A percentile compares a stretch with the other conserved stretches of the same genome.
phyloP scores from a whole-genome alignment of 2,797 vertebrate genomes.

The Microchirus variegatus region DNA sequence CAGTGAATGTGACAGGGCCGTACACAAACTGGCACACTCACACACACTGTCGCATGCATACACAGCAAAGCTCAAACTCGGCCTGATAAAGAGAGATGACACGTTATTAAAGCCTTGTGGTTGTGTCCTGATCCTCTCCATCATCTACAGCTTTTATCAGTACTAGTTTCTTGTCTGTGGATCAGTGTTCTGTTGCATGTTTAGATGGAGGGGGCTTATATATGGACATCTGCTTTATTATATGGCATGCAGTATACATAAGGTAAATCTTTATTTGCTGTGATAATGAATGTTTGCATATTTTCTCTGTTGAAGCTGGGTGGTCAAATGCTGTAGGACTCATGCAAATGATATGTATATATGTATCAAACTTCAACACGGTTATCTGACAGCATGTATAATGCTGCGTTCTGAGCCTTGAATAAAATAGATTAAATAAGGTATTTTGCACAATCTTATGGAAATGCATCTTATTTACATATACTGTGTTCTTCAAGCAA shows the following conservation, averaged over 20 bases:
- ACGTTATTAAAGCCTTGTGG: conserved; percentile 55
- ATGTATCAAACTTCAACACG: too few species aligned
- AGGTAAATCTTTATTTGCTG: not conserved
- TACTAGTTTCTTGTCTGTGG: conserved; percentile 36
- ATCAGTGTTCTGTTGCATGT: conserved; percentile 16
- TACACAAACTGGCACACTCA: conserved; percentile 9
- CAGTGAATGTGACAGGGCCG: conserved; percentile 43
- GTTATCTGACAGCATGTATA: too few species aligned
- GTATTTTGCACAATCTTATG: too few species aligned
- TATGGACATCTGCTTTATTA: conserved; percentile 23
- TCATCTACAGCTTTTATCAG: conserved; percentile 42
- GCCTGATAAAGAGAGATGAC: conserved; percentile 47
- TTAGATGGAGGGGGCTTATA: conserved; percentile 19
- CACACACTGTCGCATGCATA: not conserved
- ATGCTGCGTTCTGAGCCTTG: too few species aligned
- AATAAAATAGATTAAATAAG: too few species aligned
- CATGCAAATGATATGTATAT: too few species aligned
- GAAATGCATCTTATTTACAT: too few species aligned
- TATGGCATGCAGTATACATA: conserved; percentile 12
- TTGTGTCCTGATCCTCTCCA: conserved; percentile 31
- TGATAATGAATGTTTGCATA: too few species aligned
- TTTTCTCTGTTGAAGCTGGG: not conserved
- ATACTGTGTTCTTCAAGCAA: too few species aligned
- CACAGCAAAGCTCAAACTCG: conserved; percentile 27
- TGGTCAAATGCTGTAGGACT: not conserved